Evolutionary conservation across 2,797 vertebrate genomes (phyloP).

Genomic region (Xenopus petersii): DNA sequence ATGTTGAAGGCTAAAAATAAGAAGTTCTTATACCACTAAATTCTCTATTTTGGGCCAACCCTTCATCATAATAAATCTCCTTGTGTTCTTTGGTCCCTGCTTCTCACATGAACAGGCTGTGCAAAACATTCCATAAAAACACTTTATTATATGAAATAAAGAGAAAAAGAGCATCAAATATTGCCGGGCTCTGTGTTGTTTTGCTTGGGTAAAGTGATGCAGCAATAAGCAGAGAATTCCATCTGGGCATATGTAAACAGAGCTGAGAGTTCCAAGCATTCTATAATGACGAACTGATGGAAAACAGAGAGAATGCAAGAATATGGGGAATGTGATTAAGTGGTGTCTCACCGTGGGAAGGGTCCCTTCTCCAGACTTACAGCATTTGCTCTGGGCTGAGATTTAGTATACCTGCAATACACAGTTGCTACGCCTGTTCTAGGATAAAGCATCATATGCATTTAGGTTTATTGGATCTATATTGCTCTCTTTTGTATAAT

Average conservation of each 20-base stretch:
- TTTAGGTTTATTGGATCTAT: too few species aligned
- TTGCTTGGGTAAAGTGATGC: constrained; percentile 10
- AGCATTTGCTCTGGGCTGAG: constrained; percentile 18
- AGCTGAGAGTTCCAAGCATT: constrained; percentile 8
- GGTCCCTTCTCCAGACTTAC: constrained; percentile 2
- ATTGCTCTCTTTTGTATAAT: too few species aligned
- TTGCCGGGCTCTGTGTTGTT: neutral
- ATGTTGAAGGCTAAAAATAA: too few species aligned
- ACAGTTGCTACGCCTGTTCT: too few species aligned
- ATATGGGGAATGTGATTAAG: constrained; percentile 20
- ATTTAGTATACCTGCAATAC: constrained; percentile 1
- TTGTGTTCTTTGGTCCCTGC: too few species aligned
- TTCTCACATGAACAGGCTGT: too few species aligned
- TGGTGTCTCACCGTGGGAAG: constrained; percentile 28
- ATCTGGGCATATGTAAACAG: constrained; percentile 8
- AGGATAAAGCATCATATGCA: too few species aligned
- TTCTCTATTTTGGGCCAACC: too few species aligned
- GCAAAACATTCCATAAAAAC: too few species aligned
- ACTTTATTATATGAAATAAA: too few species aligned
- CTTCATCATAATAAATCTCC: too few species aligned
- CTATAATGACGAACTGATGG: constrained; percentile 11
- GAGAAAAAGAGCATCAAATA: neutral
- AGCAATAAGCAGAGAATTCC: constrained; percentile 11
- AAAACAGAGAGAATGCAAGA: constrained; percentile 23
- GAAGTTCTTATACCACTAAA: too few species aligned